These are phyloP conservation scores for Malurus cyaneus DNA, from an alignment of 2,113 vertebrate species.

Conservation along the genomic window DNA sequence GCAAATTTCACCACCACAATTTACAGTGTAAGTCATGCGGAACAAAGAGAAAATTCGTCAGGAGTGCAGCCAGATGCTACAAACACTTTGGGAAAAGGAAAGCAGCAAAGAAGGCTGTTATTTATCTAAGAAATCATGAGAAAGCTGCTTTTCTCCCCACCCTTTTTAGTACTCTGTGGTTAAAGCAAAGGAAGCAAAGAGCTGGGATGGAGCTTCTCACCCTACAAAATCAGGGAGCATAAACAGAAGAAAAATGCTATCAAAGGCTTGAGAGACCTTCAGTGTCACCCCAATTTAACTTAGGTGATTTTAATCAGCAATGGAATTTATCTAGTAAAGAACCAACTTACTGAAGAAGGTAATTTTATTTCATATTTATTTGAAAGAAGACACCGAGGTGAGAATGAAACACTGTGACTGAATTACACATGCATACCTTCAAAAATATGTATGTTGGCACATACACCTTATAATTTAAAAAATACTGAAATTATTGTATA, in stretches of 20 bases:
- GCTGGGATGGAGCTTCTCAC: neutral
- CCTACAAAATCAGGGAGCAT: neutral
- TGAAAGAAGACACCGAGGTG: neutral
- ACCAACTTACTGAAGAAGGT: neutral
- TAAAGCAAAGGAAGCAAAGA: neutral
- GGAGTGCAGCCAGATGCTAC: neutral
- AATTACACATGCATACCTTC: neutral
- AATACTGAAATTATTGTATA: neutral
- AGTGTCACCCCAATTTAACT: neutral
- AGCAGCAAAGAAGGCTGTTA: neutral
- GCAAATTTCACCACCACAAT: neutral
- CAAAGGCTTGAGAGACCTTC: neutral
- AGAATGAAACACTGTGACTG: neutral
- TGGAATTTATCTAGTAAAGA: neutral
- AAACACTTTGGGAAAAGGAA: neutral
- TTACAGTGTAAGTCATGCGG: neutral
- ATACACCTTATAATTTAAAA: neutral
- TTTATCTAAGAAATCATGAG: neutral
- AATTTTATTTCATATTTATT: neutral
- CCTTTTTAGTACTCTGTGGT: neutral
- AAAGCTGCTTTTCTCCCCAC: neutral
- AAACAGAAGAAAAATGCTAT: neutral
- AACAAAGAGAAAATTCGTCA: neutral
- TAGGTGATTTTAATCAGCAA: neutral
- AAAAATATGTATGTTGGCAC: neutral